These are phyloP conservation scores for Sprattus sprattus DNA, from an alignment of 2,113 vertebrate genomes.

Conservation along the genomic window DNA sequence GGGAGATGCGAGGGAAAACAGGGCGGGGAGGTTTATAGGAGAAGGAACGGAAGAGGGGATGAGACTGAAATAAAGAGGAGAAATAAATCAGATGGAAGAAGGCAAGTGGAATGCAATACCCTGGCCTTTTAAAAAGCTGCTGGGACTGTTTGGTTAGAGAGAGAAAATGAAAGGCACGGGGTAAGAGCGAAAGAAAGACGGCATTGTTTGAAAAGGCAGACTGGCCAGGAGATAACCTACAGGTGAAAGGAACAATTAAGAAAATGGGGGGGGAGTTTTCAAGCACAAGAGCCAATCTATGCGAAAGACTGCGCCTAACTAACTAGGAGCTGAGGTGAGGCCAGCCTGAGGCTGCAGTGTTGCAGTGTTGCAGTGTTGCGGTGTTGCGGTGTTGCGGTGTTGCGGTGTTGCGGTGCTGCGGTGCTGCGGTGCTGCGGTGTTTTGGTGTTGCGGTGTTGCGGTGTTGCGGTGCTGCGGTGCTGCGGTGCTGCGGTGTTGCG, in stretches of 20 bases:
- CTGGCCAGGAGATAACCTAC: neutral
- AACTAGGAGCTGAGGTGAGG: too few species aligned
- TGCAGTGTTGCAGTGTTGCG: too few species aligned
- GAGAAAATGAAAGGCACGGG: neutral
- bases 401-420: neutral
- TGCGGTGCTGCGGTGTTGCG: too few species aligned
- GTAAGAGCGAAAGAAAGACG: neutral
- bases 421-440: neutral
- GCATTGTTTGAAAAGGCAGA: constrained; percentile 6
- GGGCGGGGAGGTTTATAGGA: neutral
- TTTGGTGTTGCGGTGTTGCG: too few species aligned
- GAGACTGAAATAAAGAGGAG: neutral
- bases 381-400: too few species aligned
- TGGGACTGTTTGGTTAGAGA: too few species aligned
- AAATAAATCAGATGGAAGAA: constrained; percentile 11
- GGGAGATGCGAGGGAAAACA: neutral
- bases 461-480: neutral
- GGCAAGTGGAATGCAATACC: neutral
- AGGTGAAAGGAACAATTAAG: neutral
- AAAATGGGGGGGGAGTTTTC: neutral
- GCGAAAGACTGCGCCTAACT: too few species aligned
- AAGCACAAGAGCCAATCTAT: too few species aligned
- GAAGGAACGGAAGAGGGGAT: neutral
- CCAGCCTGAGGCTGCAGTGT: too few species aligned
- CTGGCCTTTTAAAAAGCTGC: too few species aligned